A percentile compares a stretch with the other conserved stretches of the same genome.
Conservation (phyloP, 1,140 invertebrate species). For the Geopemphigus sp. region DNA sequence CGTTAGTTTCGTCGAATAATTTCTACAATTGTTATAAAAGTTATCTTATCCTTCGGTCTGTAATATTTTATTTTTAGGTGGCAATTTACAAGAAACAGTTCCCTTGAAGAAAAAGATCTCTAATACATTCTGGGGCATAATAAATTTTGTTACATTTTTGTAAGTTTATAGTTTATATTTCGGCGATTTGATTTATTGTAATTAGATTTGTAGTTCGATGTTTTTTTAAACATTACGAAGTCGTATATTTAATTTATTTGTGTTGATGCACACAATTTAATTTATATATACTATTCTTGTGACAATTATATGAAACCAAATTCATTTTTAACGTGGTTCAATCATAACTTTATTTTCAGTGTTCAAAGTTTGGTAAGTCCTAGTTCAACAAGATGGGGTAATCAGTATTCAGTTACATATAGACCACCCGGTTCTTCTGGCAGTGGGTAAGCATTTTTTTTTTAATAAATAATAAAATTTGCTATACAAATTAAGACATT, state of each 20-base stretch:
- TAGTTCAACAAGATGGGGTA: conserved; percentile 39
- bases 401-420: conserved; percentile 37
- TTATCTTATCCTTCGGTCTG: too few relatives aligned
- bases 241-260: too few relatives aligned
- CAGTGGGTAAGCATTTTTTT: conserved; percentile 17
- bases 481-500: too few relatives aligned
- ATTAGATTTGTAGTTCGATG: too few relatives aligned
- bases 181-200: too few relatives aligned
- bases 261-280: too few relatives aligned
- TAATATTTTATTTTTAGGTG: conserved; percentile 35
- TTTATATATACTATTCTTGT: too few relatives aligned
- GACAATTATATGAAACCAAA: too few relatives aligned
- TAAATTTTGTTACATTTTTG: conserved; percentile 39
- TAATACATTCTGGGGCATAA: conserved; percentile 23
- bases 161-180: neutral
- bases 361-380: conserved; percentile 35
- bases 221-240: too few relatives aligned
- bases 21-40: neutral
- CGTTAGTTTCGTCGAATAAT: neutral
- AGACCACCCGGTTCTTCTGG: conserved; percentile 31
- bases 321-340: too few relatives aligned
- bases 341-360: neutral
- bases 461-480: too few relatives aligned
- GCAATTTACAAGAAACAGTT: conserved; percentile 10
- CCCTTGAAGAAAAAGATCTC: conserved; percentile 40